Evolutionary conservation across 2,797 vertebrate species (phyloP), one percentile per base, ranked within the genome.

Genomic region (Alcedo atthis): DNA sequence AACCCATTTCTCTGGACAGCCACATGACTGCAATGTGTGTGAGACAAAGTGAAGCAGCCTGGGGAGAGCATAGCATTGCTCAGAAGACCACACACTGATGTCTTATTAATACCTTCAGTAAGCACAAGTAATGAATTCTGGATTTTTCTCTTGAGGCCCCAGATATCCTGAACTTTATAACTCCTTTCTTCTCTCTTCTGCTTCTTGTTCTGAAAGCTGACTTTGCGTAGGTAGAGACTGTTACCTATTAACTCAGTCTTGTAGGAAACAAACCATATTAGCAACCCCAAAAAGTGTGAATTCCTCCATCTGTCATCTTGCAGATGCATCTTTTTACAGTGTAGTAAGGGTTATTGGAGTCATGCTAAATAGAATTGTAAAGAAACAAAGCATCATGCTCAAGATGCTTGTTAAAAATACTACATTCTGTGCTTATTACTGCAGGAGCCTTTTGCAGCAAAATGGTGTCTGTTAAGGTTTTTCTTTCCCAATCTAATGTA

Each of bases 221-320:
- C 66, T 71, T 62, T 26, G 51, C 66, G 42, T 85, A 59, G 68
- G 43, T 69, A 45, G 68, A 76, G 24, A 40, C 43, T 15, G 35
- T 53, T 87, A 48, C 43, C n/a, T 83, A 3, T 20, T 24, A 78
- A 66, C 48, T 81, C 28, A 42, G 10, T 58, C 46, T 64, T 71
- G 55, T 66, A 92, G 81, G 79, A 92, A 90, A 48, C 40, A 81
- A 55, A 94, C 53, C 32, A 8, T 40, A 46, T 12, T 71, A 69
- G 42, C 71, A 85, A 35, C 30, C 0, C 1, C 1, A 32, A 90
- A 61, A 86, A 48, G 22, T 57, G 69, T 85, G 62, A 92, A 73
- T 84, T 82, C 75, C 21, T 90, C 81, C 81, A 87, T 90, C 70
- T 79, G 68, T 69, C 54, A 28, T 82, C 62, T 68, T 88, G 54